phyloP scores from a whole-genome alignment of 2,888 invertebrate genomes.

The Drosophila neutralis region DNA sequence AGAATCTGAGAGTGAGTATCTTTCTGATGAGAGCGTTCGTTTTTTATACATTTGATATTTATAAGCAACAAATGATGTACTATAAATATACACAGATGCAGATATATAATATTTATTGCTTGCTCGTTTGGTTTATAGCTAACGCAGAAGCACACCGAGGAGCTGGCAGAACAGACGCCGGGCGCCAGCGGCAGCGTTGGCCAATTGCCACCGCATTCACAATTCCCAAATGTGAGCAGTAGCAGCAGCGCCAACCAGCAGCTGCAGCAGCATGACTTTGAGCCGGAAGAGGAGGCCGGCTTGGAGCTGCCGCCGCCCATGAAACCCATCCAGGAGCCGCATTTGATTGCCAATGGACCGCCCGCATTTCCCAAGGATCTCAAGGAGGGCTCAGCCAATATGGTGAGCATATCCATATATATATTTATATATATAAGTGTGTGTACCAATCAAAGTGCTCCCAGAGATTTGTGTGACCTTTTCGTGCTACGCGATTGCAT shows the following conservation, averaged over 20 bases:
- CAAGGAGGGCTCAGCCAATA: conserved; percentile 87
- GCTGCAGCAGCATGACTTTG: conserved; percentile 81
- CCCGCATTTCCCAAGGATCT: conserved; percentile 85
- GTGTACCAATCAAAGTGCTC: not conserved
- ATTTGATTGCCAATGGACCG: conserved; percentile 84
- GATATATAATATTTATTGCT: conserved; percentile 23
- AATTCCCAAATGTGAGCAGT: conserved; percentile 6
- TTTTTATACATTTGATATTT: conserved; percentile 51
- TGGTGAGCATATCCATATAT: conserved; percentile 85
- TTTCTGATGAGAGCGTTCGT: conserved; percentile 22
- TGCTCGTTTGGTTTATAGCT: conserved; percentile 55
- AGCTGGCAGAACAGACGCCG: conserved; percentile 72
- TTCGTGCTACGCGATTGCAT: not conserved
- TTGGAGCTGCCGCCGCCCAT: conserved; percentile 97
- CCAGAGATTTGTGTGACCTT: not conserved
- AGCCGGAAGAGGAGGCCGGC: conserved; percentile 91
- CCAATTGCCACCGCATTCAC: conserved; percentile 40
- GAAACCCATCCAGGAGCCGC: conserved; percentile 94
- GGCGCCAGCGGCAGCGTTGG: conserved; percentile 57
- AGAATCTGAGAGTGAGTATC: conserved; percentile 90
- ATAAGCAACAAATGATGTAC: conserved; percentile 43
- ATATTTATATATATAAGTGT: not conserved
- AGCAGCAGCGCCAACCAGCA: conserved; percentile 52
- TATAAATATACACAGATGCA: conserved; percentile 8
- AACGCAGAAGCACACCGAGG: conserved; percentile 84